Conservation (phyloP, 2,888 invertebrate species). For the Pristionchus japonicus region DNA sequence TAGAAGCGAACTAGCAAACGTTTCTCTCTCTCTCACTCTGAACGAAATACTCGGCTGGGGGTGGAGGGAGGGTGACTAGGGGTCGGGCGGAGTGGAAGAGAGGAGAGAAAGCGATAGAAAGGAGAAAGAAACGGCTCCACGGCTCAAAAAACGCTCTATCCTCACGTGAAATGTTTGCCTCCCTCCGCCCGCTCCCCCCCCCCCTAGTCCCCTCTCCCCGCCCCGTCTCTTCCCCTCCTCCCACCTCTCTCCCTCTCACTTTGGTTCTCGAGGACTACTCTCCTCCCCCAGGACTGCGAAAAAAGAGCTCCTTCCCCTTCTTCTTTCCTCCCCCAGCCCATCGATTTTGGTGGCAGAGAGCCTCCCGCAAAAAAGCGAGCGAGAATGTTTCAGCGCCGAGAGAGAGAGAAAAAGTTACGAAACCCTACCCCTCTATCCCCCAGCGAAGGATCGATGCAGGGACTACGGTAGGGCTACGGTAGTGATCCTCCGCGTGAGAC, state of each 20-base stretch:
- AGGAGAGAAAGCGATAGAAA: neutral
- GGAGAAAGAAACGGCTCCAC: neutral
- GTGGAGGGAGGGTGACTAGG: neutral
- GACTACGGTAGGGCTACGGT: neutral
- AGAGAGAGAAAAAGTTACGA: neutral
- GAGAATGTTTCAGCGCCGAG: conserved; percentile 12
- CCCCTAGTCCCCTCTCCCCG: neutral
- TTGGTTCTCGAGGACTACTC: neutral
- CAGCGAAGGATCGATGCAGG: neutral
- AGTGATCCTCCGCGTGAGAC: neutral
- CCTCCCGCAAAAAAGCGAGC: neutral
- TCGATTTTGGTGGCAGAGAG: neutral
- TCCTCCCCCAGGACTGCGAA: conserved; percentile 14
- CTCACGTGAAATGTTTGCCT: conserved; percentile 39
- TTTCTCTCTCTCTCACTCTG: conserved; percentile 38
- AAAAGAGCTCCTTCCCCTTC: neutral
- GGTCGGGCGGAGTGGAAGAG: neutral
- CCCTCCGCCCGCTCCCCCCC: neutral
- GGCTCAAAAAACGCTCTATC: conserved; percentile 38
- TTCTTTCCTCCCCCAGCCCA: neutral
- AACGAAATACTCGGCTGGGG: conserved; percentile 21
- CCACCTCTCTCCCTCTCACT: neutral
- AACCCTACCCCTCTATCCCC: neutral
- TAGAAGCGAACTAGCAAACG: conserved; percentile 45
- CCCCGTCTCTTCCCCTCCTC: neutral